phyloP scores from a whole-genome alignment of 2,113 vertebrate genomes.

The Lynx canadensis region DNA sequence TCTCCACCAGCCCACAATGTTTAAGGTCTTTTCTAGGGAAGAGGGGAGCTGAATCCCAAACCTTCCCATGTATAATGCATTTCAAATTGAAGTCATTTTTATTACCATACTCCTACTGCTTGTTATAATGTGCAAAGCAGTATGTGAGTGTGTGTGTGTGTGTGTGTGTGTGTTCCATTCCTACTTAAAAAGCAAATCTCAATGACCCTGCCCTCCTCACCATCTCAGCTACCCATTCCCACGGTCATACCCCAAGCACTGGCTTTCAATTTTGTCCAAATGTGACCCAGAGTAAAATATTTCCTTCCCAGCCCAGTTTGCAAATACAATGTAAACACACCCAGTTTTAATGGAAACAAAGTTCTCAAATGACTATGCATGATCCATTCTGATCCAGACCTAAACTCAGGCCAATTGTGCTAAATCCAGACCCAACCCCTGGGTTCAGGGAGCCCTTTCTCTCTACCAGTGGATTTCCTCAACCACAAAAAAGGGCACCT shows the following conservation, averaged over 20 bases:
- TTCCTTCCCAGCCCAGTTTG: constrained; percentile 39
- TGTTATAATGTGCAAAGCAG: not conserved
- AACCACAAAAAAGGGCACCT: not conserved
- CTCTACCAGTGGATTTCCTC: not conserved
- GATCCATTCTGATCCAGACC: not conserved
- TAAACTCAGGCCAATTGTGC: not conserved
- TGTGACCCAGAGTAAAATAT: constrained; percentile 42
- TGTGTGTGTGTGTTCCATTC: not conserved
- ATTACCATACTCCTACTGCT: not conserved
- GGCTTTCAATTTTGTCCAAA: constrained; percentile 26
- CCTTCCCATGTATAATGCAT: not conserved
- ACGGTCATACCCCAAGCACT: not conserved
- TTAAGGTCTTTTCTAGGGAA: not conserved
- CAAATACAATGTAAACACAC: constrained; percentile 28
- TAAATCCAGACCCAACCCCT: not conserved
- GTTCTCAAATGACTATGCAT: constrained; percentile 20
- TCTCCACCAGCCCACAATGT: not conserved
- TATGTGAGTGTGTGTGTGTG: not conserved
- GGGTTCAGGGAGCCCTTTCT: not conserved
- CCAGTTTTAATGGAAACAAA: constrained; percentile 12
- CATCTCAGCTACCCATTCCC: constrained; percentile 5
- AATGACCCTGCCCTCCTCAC: not conserved
- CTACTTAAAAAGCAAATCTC: not conserved
- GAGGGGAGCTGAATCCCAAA: not conserved
- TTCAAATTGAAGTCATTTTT: not conserved